Evolutionary conservation across 2,797 vertebrate genomes (phyloP), one percentile per base, ranked within the genome.

Genomic region (Centroberyx gerrardi): DNA sequence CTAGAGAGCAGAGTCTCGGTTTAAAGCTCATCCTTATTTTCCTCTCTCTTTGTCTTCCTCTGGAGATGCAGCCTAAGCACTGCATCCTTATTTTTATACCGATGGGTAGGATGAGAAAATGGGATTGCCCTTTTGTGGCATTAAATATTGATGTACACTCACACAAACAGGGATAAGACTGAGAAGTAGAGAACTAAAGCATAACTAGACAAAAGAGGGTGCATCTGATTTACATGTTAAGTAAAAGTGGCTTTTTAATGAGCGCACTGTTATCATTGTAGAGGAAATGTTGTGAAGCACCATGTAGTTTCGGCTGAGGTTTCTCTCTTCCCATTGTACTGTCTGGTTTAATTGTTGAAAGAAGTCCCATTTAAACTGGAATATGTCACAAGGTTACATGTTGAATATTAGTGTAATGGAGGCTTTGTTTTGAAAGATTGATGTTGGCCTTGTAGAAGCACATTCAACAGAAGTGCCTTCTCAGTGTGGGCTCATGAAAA

Each of bases 11-110:
- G 69, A 79, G 65, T 76, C 38, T 40, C 82, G 76, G 87, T 90
- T 93, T 90, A 89, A 86, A 92, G 89, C 87, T 81, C 80, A 74
- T 91, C 75, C 84, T 82, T 76, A 64, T 85, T 90, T 84, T 84
- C 76, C 78, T 87, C 44, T 80, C 66, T 82, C 49, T 64, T 52
- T 64, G 62, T 80, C 51, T 85, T 74, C 68, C 61, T 78, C 49
- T 40, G 65, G 53, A 79, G 52, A 52, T 52, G 67, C 74, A 86
- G 87, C 74, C 63, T 65, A 64, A 74, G 51, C 67, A 17, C 61
- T 68, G 72, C 59, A 54, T 78, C 61, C 51, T 87, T 80, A 62
- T 75, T 90, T 91, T 91, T 81, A 78, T 53, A 65, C 38, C 64
- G 83, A 76, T 71, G 59, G 29, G 42, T 71, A 12, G 63, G 74